Conservation (phyloP, 2,113 vertebrate genomes). For the Pycnonotus jocosus region DNA sequence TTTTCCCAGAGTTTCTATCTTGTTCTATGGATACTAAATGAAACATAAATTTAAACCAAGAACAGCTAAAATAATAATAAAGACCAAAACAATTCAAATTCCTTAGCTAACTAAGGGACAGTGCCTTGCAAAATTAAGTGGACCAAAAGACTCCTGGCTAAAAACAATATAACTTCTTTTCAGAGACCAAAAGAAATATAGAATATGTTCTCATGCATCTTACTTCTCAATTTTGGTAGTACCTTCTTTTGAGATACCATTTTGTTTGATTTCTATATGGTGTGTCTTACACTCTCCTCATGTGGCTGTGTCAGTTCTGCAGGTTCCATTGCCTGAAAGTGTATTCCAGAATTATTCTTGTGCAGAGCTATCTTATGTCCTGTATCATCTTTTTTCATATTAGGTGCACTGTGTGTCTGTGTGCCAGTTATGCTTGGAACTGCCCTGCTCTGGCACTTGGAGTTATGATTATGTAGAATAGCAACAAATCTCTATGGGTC, state of each 20-base stretch:
- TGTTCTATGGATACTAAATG: neutral
- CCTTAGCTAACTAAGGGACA: neutral
- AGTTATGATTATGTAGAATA: neutral
- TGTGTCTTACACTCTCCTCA: neutral
- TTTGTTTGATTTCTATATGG: neutral
- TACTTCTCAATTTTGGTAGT: neutral
- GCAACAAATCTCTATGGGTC: neutral
- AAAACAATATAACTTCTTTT: neutral
- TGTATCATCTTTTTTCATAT: neutral
- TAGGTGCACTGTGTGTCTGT: neutral
- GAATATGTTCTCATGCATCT: neutral
- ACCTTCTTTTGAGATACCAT: neutral
- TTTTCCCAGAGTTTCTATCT: neutral
- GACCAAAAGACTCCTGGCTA: neutral
- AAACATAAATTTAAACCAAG: neutral
- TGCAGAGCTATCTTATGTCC: neutral
- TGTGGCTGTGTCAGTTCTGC: neutral
- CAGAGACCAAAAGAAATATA: neutral
- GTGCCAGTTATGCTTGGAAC: neutral
- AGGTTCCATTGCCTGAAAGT: neutral
- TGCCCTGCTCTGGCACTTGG: neutral
- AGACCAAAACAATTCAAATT: neutral
- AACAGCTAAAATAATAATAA: neutral
- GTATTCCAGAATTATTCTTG: neutral
- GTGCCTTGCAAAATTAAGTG: neutral